These are phyloP conservation scores for Noctua fimbriata DNA, from an alignment of 2,888 invertebrate species.

Conservation along the genomic window DNA sequence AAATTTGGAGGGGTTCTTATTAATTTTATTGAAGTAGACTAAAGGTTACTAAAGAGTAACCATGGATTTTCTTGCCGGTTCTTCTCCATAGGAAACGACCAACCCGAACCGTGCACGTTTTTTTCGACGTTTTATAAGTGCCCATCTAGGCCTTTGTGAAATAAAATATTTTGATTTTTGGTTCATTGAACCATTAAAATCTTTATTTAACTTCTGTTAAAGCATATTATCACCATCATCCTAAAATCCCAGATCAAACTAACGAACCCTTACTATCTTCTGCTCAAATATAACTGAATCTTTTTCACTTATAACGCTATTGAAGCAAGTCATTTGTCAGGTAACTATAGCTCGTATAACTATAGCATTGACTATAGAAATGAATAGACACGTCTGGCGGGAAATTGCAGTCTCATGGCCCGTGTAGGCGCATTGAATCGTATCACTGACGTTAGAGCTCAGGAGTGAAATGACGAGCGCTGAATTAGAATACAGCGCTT, in stretches of 20 bases:
- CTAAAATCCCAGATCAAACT: neutral
- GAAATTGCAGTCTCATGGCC: slow-evolving; percentile 75
- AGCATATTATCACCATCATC: neutral
- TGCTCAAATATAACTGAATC: slow-evolving; percentile 21
- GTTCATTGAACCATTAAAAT: neutral
- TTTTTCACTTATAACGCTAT: slow-evolving; percentile 40
- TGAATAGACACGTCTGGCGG: slow-evolving; percentile 71
- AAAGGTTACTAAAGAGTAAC: neutral
- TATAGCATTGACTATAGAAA: slow-evolving; percentile 21
- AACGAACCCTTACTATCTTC: slow-evolving; percentile 6
- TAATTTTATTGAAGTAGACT: too few species aligned
- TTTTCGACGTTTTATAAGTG: too few species aligned
- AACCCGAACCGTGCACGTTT: too few species aligned
- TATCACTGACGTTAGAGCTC: slow-evolving; percentile 52
- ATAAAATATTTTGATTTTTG: too few species aligned
- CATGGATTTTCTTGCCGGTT: too few species aligned
- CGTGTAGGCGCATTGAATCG: slow-evolving; percentile 69
- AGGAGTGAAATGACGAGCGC: slow-evolving; percentile 49
- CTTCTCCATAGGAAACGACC: too few species aligned
- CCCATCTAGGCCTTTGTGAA: too few species aligned
- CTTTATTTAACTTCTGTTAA: neutral
- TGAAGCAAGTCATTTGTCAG: slow-evolving; percentile 59
- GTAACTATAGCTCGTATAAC: slow-evolving; percentile 12
- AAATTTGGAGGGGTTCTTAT: neutral
- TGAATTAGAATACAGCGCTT: slow-evolving; percentile 41